A percentile compares a stretch with the other conserved stretches of the same genome.
Evolutionary conservation across 2,888 invertebrate species (phyloP).

Genomic region (Drosophila rubida): DNA sequence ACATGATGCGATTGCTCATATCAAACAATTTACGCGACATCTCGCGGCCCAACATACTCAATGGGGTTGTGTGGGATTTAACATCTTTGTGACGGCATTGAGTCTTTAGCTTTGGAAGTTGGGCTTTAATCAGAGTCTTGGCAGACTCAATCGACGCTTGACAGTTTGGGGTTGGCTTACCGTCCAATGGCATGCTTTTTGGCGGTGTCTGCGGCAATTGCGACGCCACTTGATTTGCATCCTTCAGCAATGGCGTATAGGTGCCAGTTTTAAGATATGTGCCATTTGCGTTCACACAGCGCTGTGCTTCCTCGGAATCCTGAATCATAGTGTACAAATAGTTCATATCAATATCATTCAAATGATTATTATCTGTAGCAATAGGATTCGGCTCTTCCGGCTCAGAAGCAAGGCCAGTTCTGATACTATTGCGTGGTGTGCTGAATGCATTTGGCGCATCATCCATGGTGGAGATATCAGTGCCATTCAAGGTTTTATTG

Average conservation of each 20-base stretch:
- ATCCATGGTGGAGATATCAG: background rate
- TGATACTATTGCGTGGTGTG: constrained; percentile 25
- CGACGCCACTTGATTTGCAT: constrained; percentile 34
- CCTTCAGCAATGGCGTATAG: constrained; percentile 83
- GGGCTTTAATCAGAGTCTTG: background rate
- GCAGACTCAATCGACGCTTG: constrained; percentile 2
- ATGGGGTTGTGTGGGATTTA: constrained; percentile 11
- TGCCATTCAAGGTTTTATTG: constrained; percentile 30
- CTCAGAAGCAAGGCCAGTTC: background rate
- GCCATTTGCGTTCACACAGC: constrained; percentile 80
- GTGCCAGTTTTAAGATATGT: constrained; percentile 84
- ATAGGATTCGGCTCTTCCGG: background rate
- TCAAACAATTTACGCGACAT: constrained; percentile 72
- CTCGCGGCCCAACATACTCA: constrained; percentile 62
- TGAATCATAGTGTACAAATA: constrained; percentile 83
- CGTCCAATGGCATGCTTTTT: background rate
- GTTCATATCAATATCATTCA: constrained; percentile 66
- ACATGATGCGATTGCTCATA: constrained; percentile 76
- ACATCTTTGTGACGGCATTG: constrained; percentile 10
- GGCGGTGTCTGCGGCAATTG: background rate
- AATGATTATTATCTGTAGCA: constrained; percentile 16
- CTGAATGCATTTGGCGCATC: constrained; percentile 34
- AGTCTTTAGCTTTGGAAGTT: background rate
- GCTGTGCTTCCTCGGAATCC: constrained; percentile 83
- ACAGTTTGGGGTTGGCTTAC: background rate